Conservation (phyloP, 1,140 invertebrate species). For the Chionoecetes opilio region DNA sequence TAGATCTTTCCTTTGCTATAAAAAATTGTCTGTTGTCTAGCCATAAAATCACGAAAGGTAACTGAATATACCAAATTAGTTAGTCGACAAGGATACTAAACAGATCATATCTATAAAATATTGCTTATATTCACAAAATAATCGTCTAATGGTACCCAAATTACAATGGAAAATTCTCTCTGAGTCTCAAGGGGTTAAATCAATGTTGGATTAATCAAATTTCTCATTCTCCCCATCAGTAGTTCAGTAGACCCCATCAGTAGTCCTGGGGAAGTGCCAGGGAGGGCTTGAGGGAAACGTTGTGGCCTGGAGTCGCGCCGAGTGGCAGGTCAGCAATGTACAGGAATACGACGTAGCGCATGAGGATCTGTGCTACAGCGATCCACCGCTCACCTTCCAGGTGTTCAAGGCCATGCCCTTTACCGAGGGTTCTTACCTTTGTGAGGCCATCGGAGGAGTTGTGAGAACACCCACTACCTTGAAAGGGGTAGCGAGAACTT, state of each 20-base stretch:
- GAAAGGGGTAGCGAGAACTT: conserved; percentile 35
- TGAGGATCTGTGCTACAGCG: conserved; percentile 47
- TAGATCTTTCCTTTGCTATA: too few species aligned
- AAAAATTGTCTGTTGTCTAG: too few species aligned
- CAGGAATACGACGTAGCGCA: conserved; percentile 46
- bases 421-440: conserved; percentile 68
- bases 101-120: too few species aligned
- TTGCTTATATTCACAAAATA: too few species aligned
- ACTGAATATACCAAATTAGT: too few species aligned
- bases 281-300: conserved; percentile 55
- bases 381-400: conserved; percentile 36
- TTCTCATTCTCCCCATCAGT: conserved; percentile 30
- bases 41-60: too few species aligned
- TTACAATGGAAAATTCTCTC: too few species aligned
- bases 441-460: conserved; percentile 72
- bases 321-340: conserved; percentile 57
- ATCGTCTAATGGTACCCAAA: too few species aligned
- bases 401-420: conserved; percentile 57
- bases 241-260: conserved; percentile 56
- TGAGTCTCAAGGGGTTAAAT: too few species aligned
- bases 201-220: too few species aligned
- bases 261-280: conserved; percentile 47
- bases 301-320: conserved; percentile 57
- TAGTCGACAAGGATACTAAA: too few species aligned
- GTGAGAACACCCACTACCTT: conserved; percentile 63